phyloP scores from a whole-genome alignment of 1,140 invertebrate species.

The Eurytemora carolleeae region DNA sequence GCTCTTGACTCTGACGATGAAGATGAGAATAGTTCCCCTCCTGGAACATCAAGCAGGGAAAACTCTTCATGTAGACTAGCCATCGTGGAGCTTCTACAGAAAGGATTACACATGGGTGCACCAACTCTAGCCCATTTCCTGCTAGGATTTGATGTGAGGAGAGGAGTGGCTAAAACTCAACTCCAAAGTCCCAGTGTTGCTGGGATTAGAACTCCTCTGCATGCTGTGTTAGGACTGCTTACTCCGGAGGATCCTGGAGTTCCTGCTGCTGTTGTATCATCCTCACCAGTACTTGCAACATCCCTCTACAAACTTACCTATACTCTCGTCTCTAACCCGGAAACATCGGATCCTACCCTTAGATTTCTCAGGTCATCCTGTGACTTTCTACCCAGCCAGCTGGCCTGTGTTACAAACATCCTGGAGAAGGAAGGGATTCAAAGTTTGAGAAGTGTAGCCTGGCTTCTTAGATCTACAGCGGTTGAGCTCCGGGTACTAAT shows the following conservation, averaged over 20 bases:
- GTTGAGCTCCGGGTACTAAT: not conserved
- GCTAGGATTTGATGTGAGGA: slow-evolving; percentile 12
- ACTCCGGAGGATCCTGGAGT: not conserved
- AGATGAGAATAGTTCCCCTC: not conserved
- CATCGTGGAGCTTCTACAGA: slow-evolving; percentile 4
- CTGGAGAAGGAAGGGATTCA: not conserved
- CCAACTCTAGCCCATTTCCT: slow-evolving; percentile 10
- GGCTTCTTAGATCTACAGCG: not conserved
- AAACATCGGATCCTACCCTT: slow-evolving; percentile 6
- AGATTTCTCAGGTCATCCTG: slow-evolving; percentile 9
- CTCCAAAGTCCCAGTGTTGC: slow-evolving; percentile 7
- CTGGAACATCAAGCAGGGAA: no score
- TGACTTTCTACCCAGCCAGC: slow-evolving; percentile 9
- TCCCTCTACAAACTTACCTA: slow-evolving; percentile 3
- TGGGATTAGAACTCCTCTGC: slow-evolving; percentile 9
- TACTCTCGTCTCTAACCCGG: not conserved
- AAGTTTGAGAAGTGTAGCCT: not conserved
- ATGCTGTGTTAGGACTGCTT: slow-evolving; percentile 10
- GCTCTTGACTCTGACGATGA: slow-evolving; percentile 4
- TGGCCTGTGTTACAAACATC: not conserved
- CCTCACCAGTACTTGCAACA: not conserved
- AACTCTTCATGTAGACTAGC: no score
- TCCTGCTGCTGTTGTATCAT: not conserved
- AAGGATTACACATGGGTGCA: not conserved
- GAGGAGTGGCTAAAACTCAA: slow-evolving; percentile 1